These are phyloP conservation scores for Crax fasciolata DNA, from an alignment of 2,797 vertebrate species.

Conservation along the genomic window DNA sequence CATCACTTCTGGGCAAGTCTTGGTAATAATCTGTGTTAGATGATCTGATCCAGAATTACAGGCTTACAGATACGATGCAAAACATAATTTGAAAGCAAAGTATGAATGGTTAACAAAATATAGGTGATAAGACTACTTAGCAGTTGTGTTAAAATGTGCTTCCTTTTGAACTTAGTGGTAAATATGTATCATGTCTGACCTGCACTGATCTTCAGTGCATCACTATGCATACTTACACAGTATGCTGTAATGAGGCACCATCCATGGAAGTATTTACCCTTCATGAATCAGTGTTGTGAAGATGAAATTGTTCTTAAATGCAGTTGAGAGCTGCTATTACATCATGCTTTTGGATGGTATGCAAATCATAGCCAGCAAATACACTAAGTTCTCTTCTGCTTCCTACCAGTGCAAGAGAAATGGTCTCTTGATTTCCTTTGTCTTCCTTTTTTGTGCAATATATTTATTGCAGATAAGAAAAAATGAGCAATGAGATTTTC, in stretches of 20 bases:
- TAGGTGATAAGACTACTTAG: not conserved
- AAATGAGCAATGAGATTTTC: not conserved
- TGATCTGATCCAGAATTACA: constrained; percentile 37
- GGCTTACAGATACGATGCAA: not conserved
- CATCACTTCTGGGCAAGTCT: not conserved
- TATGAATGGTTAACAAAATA: constrained; percentile 1
- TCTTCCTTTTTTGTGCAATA: not conserved
- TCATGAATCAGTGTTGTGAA: not conserved
- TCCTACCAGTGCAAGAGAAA: not conserved
- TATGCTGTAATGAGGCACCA: not conserved
- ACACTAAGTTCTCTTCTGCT: not conserved
- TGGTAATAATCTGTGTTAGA: not conserved
- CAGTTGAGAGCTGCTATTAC: not conserved
- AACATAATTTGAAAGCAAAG: constrained; percentile 19
- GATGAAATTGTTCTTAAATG: not conserved
- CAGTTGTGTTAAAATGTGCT: not conserved
- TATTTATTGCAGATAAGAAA: not conserved
- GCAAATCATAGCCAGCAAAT: not conserved
- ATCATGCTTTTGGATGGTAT: accelerated
- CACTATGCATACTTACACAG: not conserved
- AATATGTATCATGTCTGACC: not conserved
- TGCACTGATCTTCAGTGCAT: not conserved
- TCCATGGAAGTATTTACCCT: not conserved
- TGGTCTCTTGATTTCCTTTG: accelerated
- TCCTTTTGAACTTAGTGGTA: constrained; percentile 26